Conservation (phyloP, 2,113 vertebrate species). For the zebrafish (Danio rerio) region DNA sequence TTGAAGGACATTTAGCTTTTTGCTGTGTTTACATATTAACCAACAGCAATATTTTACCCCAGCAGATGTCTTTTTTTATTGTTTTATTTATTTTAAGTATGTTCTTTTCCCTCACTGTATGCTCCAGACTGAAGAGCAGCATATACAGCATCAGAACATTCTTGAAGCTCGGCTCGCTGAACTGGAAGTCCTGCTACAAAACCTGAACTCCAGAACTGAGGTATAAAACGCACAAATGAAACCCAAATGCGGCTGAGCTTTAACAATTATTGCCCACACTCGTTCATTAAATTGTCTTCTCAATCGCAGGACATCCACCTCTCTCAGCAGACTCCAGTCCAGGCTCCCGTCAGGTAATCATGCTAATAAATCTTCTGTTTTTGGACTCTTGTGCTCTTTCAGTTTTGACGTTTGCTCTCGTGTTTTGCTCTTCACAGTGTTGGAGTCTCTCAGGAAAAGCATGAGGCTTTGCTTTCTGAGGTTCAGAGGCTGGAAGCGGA, state of each 20-base stretch:
- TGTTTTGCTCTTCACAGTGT: slow-evolving; percentile 59
- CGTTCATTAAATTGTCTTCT: neutral
- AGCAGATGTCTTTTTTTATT: neutral
- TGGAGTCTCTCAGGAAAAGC: slow-evolving; percentile 74
- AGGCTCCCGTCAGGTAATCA: slow-evolving; percentile 76
- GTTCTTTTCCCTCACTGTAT: neutral
- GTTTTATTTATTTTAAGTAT: neutral
- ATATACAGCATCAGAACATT: slow-evolving; percentile 69
- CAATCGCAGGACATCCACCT: slow-evolving; percentile 65
- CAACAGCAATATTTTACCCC: neutral
- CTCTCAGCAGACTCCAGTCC: slow-evolving; percentile 62
- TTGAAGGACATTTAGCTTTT: neutral
- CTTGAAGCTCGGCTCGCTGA: slow-evolving; percentile 76
- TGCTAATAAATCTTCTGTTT: neutral
- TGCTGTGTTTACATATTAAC: neutral
- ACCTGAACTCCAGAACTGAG: slow-evolving; percentile 81
- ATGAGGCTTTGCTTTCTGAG: slow-evolving; percentile 73
- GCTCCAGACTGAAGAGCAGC: slow-evolving; percentile 65
- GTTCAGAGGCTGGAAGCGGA: slow-evolving; percentile 82
- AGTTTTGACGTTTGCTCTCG: neutral
- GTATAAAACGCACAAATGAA: slow-evolving; percentile 66
- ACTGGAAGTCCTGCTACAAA: slow-evolving; percentile 77
- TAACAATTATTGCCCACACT: neutral
- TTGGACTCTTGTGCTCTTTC: neutral
- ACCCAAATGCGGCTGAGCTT: too few relatives aligned